Evolutionary conservation across 2,113 vertebrate species (phyloP).

Genomic region (Erythrocercus mccallii): DNA sequence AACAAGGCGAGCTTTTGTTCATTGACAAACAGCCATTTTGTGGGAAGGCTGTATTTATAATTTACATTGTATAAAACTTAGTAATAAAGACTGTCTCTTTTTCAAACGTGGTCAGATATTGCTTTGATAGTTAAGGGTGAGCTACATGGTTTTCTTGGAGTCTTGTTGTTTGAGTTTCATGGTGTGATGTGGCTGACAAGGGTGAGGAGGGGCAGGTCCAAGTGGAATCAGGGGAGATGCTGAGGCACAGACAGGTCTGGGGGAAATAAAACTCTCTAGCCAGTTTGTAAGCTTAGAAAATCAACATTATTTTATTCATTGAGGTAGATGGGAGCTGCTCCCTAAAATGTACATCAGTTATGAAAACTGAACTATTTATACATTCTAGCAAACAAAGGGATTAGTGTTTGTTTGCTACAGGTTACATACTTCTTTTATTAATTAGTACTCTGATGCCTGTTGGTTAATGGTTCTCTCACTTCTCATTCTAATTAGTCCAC

Average conservation of each 20-base stretch:
- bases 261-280: background rate
- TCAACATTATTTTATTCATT: background rate
- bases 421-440: background rate
- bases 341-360: background rate
- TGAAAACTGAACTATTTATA: background rate
- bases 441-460: background rate
- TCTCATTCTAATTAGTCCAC: background rate
- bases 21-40: background rate
- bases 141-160: rapidly evolving
- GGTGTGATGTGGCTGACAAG: rapidly evolving
- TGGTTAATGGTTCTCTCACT: background rate
- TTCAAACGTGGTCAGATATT: background rate
- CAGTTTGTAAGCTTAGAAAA: background rate
- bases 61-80: background rate
- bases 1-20: background rate
- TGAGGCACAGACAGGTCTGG: rapidly evolving
- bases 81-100: conserved; percentile 25
- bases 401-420: background rate
- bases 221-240: rapidly evolving
- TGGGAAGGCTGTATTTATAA: background rate
- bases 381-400: background rate
- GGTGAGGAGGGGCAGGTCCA: background rate
- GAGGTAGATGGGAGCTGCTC: background rate
- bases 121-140: background rate
- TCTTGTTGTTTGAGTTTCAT: background rate